Conservation (phyloP, 1,140 invertebrate species). For the Temnothorax nylanderi region DNA sequence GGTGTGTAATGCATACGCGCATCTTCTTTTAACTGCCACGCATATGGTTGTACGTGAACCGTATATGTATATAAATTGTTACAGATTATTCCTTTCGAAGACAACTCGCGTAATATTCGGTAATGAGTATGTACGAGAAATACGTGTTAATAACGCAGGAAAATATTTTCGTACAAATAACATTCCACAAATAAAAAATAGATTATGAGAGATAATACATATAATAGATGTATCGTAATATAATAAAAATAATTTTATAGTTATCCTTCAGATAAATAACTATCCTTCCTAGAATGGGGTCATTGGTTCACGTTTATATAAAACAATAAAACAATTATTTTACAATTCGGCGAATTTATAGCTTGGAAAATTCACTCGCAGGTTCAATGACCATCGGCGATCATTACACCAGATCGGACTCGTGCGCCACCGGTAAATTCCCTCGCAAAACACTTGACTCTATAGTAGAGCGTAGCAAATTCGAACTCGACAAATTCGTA, state of each 20-base stretch:
- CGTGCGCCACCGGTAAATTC: constrained; percentile 42
- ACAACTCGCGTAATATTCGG: not conserved
- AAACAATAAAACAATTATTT: constrained; percentile 54
- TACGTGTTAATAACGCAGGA: not conserved
- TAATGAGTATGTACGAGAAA: not conserved
- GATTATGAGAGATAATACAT: not conserved
- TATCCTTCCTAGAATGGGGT: not conserved
- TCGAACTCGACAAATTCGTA: constrained; percentile 55
- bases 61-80: not conserved
- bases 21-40: not conserved
- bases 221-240: not conserved
- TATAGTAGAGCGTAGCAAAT: constrained; percentile 46
- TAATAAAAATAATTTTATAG: constrained; percentile 2
- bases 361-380: constrained; percentile 43
- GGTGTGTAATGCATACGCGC: not conserved
- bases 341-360: constrained; percentile 29
- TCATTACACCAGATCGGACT: constrained; percentile 51
- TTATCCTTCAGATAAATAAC: not conserved
- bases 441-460: constrained; percentile 59
- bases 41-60: not conserved
- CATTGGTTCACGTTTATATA: not conserved
- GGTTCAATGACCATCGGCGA: constrained; percentile 48
- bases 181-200: not conserved
- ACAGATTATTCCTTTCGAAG: not conserved
- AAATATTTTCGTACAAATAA: not conserved